Conservation (phyloP, 2,113 vertebrate genomes). For the Stomatorhinus ivindoensis region DNA sequence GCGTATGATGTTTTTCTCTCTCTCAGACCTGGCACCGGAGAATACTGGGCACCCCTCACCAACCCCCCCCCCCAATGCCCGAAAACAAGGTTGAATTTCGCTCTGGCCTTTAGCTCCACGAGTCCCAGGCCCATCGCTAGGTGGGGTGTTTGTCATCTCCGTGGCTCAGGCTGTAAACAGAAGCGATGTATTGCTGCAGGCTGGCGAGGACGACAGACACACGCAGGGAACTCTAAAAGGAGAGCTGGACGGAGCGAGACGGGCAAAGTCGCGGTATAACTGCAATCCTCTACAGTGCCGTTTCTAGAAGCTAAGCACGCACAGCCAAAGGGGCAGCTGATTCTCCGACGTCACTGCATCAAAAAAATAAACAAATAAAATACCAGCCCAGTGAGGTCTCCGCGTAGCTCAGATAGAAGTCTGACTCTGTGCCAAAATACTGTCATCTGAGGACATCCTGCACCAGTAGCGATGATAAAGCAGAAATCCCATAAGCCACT, state of each 20-base stretch:
- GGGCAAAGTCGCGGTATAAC: not conserved
- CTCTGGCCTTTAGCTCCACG: not conserved
- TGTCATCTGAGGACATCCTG: constrained; percentile 48
- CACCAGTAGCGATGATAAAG: not conserved
- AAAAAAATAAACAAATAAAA: constrained; percentile 22
- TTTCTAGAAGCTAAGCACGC: not conserved
- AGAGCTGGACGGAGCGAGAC: not conserved
- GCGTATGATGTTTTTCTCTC: constrained; percentile 52
- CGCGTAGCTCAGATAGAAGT: constrained; percentile 29
- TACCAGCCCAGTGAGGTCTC: constrained; percentile 51
- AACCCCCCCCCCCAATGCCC: not conserved
- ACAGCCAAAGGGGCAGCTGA: constrained; percentile 47
- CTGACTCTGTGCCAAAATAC: constrained; percentile 47
- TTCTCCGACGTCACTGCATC: constrained; percentile 32
- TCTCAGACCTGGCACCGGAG: constrained; percentile 40
- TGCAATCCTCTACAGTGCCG: not conserved
- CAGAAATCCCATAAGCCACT: constrained; percentile 10
- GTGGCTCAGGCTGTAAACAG: not conserved
- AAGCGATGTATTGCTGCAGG: not conserved
- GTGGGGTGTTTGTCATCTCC: not conserved
- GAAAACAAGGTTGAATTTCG: not conserved
- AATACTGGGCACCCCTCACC: constrained; percentile 18
- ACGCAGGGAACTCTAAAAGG: not conserved
- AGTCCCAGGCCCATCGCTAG: not conserved
- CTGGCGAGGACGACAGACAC: not conserved